Evolutionary conservation across 2,113 vertebrate species (phyloP), one percentile per base, ranked within the genome.

Genomic region (Odocoileus virginianus): DNA sequence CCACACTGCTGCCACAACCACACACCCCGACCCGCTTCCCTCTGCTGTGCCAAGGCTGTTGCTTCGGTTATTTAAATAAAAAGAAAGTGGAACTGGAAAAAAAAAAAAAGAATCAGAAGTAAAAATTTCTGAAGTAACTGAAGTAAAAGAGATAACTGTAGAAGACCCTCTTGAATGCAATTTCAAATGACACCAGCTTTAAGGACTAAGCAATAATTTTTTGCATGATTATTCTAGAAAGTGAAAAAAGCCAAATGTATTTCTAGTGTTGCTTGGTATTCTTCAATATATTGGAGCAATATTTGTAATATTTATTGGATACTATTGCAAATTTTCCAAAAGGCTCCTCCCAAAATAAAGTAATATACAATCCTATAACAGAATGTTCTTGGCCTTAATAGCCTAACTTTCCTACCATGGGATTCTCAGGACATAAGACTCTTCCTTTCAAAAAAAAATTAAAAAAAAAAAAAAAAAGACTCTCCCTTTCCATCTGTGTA

Each of bases 41-140:
- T 97, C 82, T 84, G 96, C 96, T 98, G 98, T 98, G 98, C 98
- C 97, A 98, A 98, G 94, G 89, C 97, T 94, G 82, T 97, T 57
- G 94, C 97, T 98, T 97, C 97, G 16, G 94, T 98, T 98, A 98
- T 98, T 98, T 98, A 98, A 98, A 98, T 98, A 98, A 98, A 98
- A 94, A 94, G 64, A 93, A 97, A 95, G 90, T 95, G 76, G 55
- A 89, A 97, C 96, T 98, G 95, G 85, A 97, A 95, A 36, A 36
- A 36, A 36, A 36, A 36, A 36, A 36, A 36, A 36, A 36, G 36
- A 36, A 36, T 36, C 36, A 74, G 15, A 86, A 91, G 3, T 40
- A 74, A 74, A 74, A 40, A 23, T 40, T 40, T 40, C 21, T 74
- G 11, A 86, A 91, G 5, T 76, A 74, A 43, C n/a, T 50, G 5